Conservation (phyloP, 2,797 vertebrate species). For the Sebastolobus altivelis region DNA sequence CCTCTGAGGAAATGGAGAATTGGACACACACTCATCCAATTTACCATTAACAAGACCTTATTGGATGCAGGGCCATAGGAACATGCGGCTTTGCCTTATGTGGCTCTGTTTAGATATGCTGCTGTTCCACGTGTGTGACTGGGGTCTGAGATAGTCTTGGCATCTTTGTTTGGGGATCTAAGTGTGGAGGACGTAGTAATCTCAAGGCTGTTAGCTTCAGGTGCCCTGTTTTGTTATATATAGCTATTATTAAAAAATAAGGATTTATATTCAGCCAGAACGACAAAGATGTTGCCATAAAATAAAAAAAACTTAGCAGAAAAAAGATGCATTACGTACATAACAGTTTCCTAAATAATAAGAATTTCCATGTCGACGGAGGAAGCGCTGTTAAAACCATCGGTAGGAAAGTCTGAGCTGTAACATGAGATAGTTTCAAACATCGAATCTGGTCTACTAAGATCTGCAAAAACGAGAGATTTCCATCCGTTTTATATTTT, state of each 20-base stretch:
- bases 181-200: slow-evolving; percentile 22
- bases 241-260: neutral
- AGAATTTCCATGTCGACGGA: slow-evolving; percentile 32
- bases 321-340: neutral
- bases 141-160: slow-evolving; percentile 44
- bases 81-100: slow-evolving; percentile 79
- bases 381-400: slow-evolving; percentile 47
- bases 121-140: slow-evolving; percentile 31
- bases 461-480: slow-evolving; percentile 61
- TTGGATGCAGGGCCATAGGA: slow-evolving; percentile 85
- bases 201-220: slow-evolving; percentile 25
- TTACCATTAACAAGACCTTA: slow-evolving; percentile 89
- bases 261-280: neutral
- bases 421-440: slow-evolving; percentile 61
- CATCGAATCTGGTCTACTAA: slow-evolving; percentile 50
- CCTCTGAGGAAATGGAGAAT: slow-evolving; percentile 87
- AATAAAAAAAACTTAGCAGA: neutral
- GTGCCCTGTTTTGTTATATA: slow-evolving; percentile 13
- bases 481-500: slow-evolving; percentile 70
- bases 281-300: slow-evolving; percentile 1
- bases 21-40: slow-evolving; percentile 89
- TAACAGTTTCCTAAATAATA: slow-evolving; percentile 27
- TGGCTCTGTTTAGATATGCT: slow-evolving; percentile 70
- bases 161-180: slow-evolving; percentile 46
- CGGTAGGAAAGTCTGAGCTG: slow-evolving; percentile 67